Evolutionary conservation across 2,113 vertebrate species (phyloP).

Genomic region (Dendropsophus ebraccatus): DNA sequence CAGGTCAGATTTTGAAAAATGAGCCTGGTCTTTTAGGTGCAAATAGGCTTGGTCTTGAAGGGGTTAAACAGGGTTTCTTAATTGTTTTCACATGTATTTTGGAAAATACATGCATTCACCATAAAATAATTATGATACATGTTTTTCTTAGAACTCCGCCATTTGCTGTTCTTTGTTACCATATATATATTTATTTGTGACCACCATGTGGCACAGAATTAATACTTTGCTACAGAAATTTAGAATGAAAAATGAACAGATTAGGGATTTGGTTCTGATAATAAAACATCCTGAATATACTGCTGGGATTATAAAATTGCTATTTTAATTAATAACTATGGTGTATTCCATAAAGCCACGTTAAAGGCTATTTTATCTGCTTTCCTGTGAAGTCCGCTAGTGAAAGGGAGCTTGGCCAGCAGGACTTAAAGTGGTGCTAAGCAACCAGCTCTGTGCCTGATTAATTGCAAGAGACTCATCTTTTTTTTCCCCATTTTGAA

Average conservation of each 20-base stretch:
- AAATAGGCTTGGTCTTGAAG: too few relatives aligned
- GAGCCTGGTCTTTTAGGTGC: too few relatives aligned
- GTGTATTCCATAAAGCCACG: neutral
- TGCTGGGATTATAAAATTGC: slow-evolving; percentile 1
- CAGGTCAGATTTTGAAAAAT: too few relatives aligned
- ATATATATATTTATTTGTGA: neutral
- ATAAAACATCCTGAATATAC: neutral
- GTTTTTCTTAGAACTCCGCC: too few relatives aligned
- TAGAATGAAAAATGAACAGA: neutral
- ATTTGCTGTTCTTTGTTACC: too few relatives aligned
- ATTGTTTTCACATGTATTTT: too few relatives aligned
- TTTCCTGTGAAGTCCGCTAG: slow-evolving; percentile 9
- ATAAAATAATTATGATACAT: too few relatives aligned
- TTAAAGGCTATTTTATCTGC: neutral
- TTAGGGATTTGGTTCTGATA: neutral
- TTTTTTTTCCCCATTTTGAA: neutral
- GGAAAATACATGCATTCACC: too few relatives aligned
- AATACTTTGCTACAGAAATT: neutral
- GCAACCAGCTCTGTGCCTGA: neutral
- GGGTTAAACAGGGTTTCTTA: too few relatives aligned
- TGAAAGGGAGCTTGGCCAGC: slow-evolving; percentile 20
- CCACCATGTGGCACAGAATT: neutral
- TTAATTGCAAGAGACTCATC: slow-evolving; percentile 32
- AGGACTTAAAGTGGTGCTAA: slow-evolving; percentile 19
- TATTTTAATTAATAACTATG: neutral